These are phyloP conservation scores for Hydrolagus colliei DNA, from an alignment of 2,797 vertebrate species.

Conservation along the genomic window DNA sequence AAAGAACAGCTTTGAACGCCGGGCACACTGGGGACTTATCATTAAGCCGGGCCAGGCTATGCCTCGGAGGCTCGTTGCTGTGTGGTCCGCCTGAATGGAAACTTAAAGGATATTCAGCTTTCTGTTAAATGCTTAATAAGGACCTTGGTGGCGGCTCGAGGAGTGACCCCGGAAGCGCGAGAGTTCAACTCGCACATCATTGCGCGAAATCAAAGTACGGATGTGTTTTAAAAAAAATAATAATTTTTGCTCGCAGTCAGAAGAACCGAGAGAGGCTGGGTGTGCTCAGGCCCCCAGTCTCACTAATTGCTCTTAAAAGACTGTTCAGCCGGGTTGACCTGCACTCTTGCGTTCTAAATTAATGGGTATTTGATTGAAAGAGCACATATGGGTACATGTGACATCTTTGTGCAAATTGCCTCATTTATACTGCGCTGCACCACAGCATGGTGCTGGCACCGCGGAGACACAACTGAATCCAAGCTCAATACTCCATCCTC, in stretches of 20 bases:
- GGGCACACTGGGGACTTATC: neutral
- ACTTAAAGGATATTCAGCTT: neutral
- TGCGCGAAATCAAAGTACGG: neutral
- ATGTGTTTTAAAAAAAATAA: no score
- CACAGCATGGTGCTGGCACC: no score
- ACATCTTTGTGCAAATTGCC: neutral
- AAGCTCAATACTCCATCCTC: neutral
- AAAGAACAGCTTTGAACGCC: neutral
- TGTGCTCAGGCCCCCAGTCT: neutral
- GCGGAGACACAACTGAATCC: neutral
- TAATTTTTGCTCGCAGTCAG: no score
- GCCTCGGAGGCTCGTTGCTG: neutral
- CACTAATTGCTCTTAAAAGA: constrained; percentile 24
- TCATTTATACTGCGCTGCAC: no score
- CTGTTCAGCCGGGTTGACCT: constrained; percentile 3
- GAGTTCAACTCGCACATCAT: neutral
- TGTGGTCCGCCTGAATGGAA: neutral
- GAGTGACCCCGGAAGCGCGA: neutral
- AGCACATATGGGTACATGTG: neutral
- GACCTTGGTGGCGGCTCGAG: neutral
- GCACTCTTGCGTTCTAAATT: neutral
- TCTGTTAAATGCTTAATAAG: constrained; percentile 9
- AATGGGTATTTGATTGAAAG: neutral
- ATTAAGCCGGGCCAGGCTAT: neutral
- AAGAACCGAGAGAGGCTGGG: neutral